Conservation (phyloP, 1,140 invertebrate species). For the Zophobas morio region DNA sequence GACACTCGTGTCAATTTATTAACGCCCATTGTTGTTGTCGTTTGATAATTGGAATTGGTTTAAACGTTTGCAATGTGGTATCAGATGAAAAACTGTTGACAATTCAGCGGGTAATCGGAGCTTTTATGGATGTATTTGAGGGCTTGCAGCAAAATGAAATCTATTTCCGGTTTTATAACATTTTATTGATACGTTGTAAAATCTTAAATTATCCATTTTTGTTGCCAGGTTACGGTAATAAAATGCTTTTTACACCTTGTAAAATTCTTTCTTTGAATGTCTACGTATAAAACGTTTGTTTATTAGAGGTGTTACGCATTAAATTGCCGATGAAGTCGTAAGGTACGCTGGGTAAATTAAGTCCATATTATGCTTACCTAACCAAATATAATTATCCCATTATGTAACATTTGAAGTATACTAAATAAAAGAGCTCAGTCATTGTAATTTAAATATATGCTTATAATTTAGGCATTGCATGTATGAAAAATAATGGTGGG, state of each 20-base stretch:
- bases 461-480: background rate
- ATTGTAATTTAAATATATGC: background rate
- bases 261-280: too few species aligned
- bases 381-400: background rate
- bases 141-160: background rate
- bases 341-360: too few species aligned
- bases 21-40: too few species aligned
- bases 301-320: too few species aligned
- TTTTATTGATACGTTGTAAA: background rate
- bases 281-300: too few species aligned
- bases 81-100: background rate
- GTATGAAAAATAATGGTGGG: background rate
- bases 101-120: background rate
- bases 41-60: too few species aligned
- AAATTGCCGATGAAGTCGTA: too few species aligned
- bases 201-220: background rate
- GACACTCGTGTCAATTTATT: too few species aligned
- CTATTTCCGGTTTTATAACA: background rate
- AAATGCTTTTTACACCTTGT: background rate
- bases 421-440: background rate
- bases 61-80: too few species aligned
- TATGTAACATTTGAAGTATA: background rate
- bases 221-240: background rate
- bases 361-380: background rate
- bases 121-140: conserved; percentile 2